Base-by-base conservation (phyloP, 1,140 invertebrate genomes). In the Limonius californicus region DNA sequence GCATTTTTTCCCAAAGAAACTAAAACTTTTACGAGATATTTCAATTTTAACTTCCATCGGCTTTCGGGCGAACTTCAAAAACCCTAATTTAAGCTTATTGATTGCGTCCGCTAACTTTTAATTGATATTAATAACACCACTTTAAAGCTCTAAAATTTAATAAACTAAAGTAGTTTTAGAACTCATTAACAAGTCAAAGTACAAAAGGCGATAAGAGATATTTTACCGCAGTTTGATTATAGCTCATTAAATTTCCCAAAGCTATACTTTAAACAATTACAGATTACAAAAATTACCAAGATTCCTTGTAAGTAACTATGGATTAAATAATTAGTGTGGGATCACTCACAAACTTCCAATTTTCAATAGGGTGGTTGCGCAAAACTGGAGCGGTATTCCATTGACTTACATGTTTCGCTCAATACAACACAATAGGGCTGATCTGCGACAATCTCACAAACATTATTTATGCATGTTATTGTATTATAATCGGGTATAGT, bases 41-140 rank as follows among this genome's bases (percentile, higher is more conserved):
- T 39, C n/a, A 39, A 9, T 39, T 39, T 39, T 12, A 39, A 39
- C n/a, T 39, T 39, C n/a, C 11, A n/a, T 11, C 23, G 23, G 9
- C 23, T 27, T 39, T 39, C 35, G 11, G 8, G 11, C n/a, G n/a
- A 50, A 50, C 2, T 12, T 21, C 16, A 21, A 50, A 50, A 50
- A 19, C 14, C 9, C 16, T 50, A 50, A 19, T 50, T 12, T 19
- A 19, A 50, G 45, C n/a, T 50, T 50, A 50, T 50, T 50, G 45
- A 50, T 50, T 50, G 20, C 45, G 45, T 39, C 45, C 3, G 45
- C 16, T 2, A 50, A 50, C 45, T 50, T 50, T 19, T 19, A 50
- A 50, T 19, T 50, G 14, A 50, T 50, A 50, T 50, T 50, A 50
- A 50, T 50, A 18, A 50, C 16, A 11, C 45, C 45, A 16, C 45